These are phyloP conservation scores for Cyaniris semiargus DNA, from an alignment of 2,888 invertebrate species.

Conservation along the genomic window DNA sequence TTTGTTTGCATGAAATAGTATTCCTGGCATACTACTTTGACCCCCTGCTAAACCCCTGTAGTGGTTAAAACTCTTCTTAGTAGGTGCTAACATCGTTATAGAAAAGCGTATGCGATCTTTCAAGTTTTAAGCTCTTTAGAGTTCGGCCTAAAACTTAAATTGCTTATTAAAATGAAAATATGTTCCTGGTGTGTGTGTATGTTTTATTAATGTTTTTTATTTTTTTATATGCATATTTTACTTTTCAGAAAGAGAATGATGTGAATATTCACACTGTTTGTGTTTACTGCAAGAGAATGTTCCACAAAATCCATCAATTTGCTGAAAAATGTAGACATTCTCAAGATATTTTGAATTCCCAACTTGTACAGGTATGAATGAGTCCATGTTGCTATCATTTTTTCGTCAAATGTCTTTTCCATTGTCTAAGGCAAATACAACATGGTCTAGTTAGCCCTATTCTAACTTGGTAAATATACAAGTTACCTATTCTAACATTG, in stretches of 20 bases:
- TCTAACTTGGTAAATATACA: not conserved
- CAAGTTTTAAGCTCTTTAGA: not conserved
- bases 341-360: conserved; percentile 11
- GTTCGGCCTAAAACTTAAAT: not conserved
- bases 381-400: not conserved
- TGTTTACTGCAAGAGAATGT: conserved; percentile 49
- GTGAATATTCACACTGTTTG: conserved; percentile 49
- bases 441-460: not conserved
- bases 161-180: not conserved
- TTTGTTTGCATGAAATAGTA: not conserved
- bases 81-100: not conserved
- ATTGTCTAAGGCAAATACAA: too few species aligned
- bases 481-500: not conserved
- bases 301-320: conserved; percentile 52
- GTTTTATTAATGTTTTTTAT: too few species aligned
- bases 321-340: conserved; percentile 48
- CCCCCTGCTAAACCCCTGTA: not conserved
- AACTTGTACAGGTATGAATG: not conserved
- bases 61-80: too few species aligned
- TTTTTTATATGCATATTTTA: not conserved
- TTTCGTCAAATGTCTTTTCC: too few species aligned
- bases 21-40: not conserved
- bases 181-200: not conserved
- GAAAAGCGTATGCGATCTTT: not conserved
- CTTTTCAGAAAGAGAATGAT: conserved; percentile 45